Percentiles rank a stretch among this genome's conserved stretches.
phyloP scores from a whole-genome alignment of 2,888 invertebrate species.

The Bombylius major region DNA sequence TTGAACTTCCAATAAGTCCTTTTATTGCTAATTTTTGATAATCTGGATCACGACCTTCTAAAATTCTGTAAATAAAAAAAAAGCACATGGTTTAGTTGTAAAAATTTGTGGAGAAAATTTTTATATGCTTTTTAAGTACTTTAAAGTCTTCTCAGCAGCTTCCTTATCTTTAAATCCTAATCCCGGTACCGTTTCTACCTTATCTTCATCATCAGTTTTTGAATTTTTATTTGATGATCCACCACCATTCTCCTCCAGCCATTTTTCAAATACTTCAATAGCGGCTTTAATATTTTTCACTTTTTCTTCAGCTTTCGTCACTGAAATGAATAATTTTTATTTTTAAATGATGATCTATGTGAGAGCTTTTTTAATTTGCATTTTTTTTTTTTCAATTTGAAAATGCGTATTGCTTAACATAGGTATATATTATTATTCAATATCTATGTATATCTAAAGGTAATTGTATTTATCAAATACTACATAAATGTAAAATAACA shows the following conservation, averaged over 20 bases:
- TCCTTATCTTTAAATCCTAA: conserved; percentile 66
- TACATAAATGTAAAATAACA: not conserved
- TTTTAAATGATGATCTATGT: not conserved
- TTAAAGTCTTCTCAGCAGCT: conserved; percentile 55
- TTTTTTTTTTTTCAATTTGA: not conserved
- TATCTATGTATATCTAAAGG: not conserved
- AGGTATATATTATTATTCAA: too few species aligned
- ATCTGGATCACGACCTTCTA: conserved; percentile 62
- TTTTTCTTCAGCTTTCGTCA: conserved; percentile 59
- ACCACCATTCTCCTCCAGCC: conserved; percentile 44
- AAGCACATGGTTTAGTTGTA: not conserved
- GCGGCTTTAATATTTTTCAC: conserved; percentile 55
- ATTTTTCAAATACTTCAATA: conserved; percentile 53
- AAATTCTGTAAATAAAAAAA: conserved; percentile 31
- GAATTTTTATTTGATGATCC: conserved; percentile 30
- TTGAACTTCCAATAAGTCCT: conserved; percentile 57
- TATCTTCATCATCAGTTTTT: conserved; percentile 41
- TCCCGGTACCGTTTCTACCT: conserved; percentile 54
- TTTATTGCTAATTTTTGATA: conserved; percentile 62
- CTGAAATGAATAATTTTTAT: conserved; percentile 24
- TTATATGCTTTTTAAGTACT: conserved; percentile 24
- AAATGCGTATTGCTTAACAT: too few species aligned
- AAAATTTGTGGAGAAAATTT: not conserved
- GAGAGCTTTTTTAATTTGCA: too few species aligned
- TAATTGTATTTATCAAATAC: too few species aligned